Evolutionary conservation across 30 jellyfish, hydroid and myxozoan species (phyloP).

Genomic region (Rhopilema esculentum): DNA sequence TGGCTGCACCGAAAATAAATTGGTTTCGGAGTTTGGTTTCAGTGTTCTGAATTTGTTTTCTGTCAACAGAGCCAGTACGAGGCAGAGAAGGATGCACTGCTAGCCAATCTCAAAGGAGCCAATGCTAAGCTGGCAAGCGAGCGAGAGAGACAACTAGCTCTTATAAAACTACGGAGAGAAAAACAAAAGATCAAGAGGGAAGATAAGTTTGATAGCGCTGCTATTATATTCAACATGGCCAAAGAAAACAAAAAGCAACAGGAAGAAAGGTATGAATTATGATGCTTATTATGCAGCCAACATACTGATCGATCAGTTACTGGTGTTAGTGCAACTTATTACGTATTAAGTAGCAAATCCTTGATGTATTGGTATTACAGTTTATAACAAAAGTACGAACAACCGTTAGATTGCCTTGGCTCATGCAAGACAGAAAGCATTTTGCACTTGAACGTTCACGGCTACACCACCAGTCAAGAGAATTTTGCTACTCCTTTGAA

Average conservation of each 20-base stretch:
- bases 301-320: too few species aligned
- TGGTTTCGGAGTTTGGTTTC: too few species aligned
- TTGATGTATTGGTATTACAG: too few species aligned
- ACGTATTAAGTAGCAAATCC: too few species aligned
- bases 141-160: conserved; percentile 85
- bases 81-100: conserved; percentile 84
- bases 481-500: too few species aligned
- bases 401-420: too few species aligned
- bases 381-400: too few species aligned
- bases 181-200: conserved; percentile 77
- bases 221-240: conserved; percentile 81
- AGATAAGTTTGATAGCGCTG: conserved; percentile 93
- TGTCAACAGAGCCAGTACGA: conserved; percentile 72
- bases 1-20: too few species aligned
- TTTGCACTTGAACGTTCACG: too few species aligned
- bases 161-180: conserved; percentile 78
- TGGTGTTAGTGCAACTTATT: too few species aligned
- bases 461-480: too few species aligned
- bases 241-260: conserved; percentile 56
- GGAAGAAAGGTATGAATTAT: conserved; percentile 63
- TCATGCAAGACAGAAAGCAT: too few species aligned
- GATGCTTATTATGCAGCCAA: neutral
- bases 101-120: conserved; percentile 68
- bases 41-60: neutral
- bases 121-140: conserved; percentile 75